A percentile compares a stretch with the other conserved stretches of the same genome.
Conservation (phyloP, 2,797 vertebrate genomes). For the Erithacus rubecula region DNA sequence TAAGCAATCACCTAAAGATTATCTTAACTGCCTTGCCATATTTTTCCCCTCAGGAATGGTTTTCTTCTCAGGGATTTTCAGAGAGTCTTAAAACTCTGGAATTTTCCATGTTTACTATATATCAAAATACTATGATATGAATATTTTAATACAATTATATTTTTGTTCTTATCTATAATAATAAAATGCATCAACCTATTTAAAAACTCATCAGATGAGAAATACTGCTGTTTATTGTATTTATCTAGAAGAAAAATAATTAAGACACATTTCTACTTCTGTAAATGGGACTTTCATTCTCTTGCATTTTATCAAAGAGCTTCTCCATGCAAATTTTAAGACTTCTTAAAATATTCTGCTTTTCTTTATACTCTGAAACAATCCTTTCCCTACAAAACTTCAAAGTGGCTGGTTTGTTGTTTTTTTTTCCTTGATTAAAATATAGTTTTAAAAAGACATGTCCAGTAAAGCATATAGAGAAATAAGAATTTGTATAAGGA, state of each 20-base stretch:
- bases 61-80: neutral
- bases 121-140: neutral
- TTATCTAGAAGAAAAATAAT: neutral
- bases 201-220: neutral
- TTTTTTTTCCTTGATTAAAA: neutral
- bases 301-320: neutral
- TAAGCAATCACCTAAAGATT: neutral
- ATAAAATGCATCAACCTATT: neutral
- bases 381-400: neutral
- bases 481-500: neutral
- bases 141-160: neutral
- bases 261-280: neutral
- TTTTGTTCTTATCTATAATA: neutral
- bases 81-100: neutral
- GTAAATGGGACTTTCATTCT: neutral
- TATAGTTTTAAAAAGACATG: neutral
- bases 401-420: neutral
- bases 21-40: neutral
- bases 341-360: neutral
- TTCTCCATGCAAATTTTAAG: neutral
- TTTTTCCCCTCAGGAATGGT: rapidly evolving
- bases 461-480: neutral
- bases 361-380: neutral
- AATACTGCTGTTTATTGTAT: neutral
- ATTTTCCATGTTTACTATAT: neutral